These are phyloP conservation scores for Indri indri DNA, from an alignment of 2,113 vertebrate genomes.

Conservation along the genomic window DNA sequence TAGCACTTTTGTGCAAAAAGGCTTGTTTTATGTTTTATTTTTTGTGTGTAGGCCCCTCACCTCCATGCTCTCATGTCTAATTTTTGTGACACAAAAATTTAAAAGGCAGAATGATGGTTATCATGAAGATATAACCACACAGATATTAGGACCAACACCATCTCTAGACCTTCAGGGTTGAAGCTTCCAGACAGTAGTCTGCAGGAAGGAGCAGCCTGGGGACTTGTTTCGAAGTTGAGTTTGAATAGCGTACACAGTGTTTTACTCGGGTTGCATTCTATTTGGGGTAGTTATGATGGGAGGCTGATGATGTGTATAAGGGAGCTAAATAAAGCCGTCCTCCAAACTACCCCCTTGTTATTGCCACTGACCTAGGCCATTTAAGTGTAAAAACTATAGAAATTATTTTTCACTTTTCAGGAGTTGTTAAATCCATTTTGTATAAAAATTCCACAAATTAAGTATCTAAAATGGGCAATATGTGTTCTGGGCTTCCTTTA, in stretches of 20 bases:
- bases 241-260: not conserved
- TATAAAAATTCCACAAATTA: conserved; percentile 16
- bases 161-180: not conserved
- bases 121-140: not conserved
- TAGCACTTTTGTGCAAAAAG: not conserved
- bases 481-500: conserved; percentile 17
- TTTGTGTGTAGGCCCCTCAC: not conserved
- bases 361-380: not conserved
- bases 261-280: not conserved
- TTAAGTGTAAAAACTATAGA: not conserved
- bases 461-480: not conserved
- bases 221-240: not conserved
- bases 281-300: not conserved
- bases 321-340: not conserved
- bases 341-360: not conserved
- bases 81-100: not conserved
- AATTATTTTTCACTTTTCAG: conserved; percentile 2
- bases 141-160: not conserved
- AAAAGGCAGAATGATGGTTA: not conserved
- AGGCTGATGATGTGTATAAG: not conserved
- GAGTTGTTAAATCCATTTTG: not conserved
- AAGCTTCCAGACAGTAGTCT: not conserved
- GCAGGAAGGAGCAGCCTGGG: not conserved
- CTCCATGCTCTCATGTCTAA: not conserved
- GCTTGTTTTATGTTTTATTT: not conserved